These are phyloP conservation scores for Hipparchia sbordonii DNA, from an alignment of 2,888 invertebrate species.

Conservation along the genomic window DNA sequence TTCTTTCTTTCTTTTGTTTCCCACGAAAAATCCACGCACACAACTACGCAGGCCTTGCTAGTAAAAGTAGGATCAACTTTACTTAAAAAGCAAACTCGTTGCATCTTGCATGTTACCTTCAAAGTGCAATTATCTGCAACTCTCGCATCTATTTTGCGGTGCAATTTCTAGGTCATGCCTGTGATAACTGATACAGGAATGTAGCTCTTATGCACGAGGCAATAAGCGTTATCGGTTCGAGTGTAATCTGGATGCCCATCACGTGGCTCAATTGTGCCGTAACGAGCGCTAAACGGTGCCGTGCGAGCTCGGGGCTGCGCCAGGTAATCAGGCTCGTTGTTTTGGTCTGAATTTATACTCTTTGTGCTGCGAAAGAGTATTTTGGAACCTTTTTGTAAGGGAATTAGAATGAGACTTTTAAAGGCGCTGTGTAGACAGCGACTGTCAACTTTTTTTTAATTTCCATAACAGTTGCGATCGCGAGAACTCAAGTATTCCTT, in stretches of 20 bases:
- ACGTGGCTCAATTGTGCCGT: constrained; percentile 27
- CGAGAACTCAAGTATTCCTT: too few relatives aligned
- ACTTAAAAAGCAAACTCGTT: not conserved
- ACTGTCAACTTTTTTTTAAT: too few relatives aligned
- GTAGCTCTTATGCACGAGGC: constrained; percentile 1
- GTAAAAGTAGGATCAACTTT: not conserved
- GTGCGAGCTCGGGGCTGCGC: constrained; percentile 10
- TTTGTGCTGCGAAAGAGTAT: constrained; percentile 9
- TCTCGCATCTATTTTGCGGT: constrained; percentile 11
- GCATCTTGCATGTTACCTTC: not conserved
- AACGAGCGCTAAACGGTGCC: constrained; percentile 27
- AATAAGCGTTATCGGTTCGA: not conserved
- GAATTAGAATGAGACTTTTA: not conserved
- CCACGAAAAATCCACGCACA: too few relatives aligned
- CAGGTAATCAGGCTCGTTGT: constrained; percentile 15
- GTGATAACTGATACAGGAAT: not conserved
- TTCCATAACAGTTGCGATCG: too few relatives aligned
- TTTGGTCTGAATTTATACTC: constrained; percentile 18
- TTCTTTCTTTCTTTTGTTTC: too few relatives aligned
- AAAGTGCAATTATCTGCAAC: not conserved
- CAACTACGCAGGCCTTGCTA: too few relatives aligned
- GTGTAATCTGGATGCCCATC: constrained; percentile 26
- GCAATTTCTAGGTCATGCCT: constrained; percentile 7
- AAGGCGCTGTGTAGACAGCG: not conserved
- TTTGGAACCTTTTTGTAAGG: not conserved